These are phyloP conservation scores for Clistopyga incitator DNA, from an alignment of 2,888 invertebrate genomes.

Conservation along the genomic window DNA sequence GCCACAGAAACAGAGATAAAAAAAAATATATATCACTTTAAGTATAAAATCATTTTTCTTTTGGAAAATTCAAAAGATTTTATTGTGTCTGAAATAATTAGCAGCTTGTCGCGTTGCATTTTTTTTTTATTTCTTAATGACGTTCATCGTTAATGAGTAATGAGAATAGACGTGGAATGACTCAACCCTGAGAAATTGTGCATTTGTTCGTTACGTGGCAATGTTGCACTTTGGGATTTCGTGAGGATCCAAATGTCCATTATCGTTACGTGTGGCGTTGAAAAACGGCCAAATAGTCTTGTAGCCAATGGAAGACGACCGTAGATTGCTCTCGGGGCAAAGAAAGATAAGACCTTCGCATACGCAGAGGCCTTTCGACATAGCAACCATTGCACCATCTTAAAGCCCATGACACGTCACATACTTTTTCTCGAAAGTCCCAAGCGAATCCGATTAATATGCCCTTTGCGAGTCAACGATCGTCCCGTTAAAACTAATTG, in stretches of 20 bases:
- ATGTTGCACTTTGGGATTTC: neutral
- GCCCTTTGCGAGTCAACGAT: neutral
- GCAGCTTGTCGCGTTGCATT: neutral
- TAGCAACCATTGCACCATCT: constrained; percentile 8
- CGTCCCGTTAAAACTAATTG: neutral
- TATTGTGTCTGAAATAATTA: neutral
- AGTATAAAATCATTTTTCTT: too few species aligned
- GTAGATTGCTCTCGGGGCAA: neutral
- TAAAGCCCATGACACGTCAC: constrained; percentile 18
- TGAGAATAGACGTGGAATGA: neutral
- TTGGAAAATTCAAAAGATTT: too few species aligned
- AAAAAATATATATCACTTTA: too few species aligned
- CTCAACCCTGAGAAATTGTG: constrained; percentile 10
- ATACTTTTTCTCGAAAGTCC: neutral
- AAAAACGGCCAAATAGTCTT: constrained; percentile 36
- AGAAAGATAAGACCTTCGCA: neutral
- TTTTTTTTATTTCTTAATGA: neutral
- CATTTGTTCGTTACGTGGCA: constrained; percentile 15
- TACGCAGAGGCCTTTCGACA: neutral
- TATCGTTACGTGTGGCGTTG: constrained; percentile 4
- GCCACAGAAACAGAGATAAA: too few species aligned
- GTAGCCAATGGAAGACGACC: constrained; percentile 36
- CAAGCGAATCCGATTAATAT: neutral
- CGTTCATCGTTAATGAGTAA: neutral
- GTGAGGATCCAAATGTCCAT: constrained; percentile 19